phyloP scores from a whole-genome alignment of 2,113 vertebrate species.

The Pontoporia blainvillei region DNA sequence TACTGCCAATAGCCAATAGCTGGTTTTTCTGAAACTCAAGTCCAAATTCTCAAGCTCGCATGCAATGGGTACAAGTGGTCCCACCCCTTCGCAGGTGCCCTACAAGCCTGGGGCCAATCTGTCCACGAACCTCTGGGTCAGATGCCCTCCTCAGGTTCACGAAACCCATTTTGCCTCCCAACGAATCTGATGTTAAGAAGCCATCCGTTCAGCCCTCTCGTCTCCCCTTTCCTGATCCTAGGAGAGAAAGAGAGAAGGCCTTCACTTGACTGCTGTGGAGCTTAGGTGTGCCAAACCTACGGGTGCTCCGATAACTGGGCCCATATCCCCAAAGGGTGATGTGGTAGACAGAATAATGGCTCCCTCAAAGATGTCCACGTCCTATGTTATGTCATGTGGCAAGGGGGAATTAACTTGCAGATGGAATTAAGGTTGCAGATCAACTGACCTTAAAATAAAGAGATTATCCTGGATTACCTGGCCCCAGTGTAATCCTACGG shows the following conservation, averaged over 20 bases:
- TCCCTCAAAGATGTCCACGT: background rate
- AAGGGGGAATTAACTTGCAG: background rate
- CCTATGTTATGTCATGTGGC: accelerated
- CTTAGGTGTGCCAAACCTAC: accelerated
- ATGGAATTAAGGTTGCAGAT: background rate
- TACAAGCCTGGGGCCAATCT: background rate
- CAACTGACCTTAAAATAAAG: too few relatives aligned
- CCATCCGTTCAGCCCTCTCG: accelerated
- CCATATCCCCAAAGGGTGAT: background rate
- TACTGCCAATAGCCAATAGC: background rate
- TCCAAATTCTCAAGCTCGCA: background rate
- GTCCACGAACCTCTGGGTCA: background rate
- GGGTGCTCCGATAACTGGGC: background rate
- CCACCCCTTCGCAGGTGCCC: background rate
- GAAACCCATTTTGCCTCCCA: background rate
- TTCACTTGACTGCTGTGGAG: background rate
- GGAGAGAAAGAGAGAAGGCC: background rate
- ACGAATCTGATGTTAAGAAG: background rate
- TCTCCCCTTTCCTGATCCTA: background rate
- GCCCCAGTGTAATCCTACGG: background rate
- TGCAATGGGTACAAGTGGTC: background rate
- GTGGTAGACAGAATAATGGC: background rate
- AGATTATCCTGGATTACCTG: background rate
- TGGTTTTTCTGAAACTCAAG: background rate
- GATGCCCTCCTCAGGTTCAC: background rate